Percentiles rank a stretch among this genome's conserved stretches.
phyloP scores from a whole-genome alignment of 2,113 vertebrate species.

The Tursiops truncatus region DNA sequence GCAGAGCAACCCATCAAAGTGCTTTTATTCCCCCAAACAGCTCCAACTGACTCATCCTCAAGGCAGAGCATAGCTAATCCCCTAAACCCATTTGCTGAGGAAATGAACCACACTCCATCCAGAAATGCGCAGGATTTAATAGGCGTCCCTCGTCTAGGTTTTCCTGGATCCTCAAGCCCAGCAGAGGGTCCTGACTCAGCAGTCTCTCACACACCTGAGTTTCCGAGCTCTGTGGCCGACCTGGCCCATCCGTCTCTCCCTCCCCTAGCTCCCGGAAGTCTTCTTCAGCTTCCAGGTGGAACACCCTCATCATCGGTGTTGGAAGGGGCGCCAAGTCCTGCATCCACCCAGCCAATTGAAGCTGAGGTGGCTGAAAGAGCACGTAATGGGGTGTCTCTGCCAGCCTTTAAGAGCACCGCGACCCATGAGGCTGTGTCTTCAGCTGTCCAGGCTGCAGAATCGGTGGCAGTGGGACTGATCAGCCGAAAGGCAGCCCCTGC shows the following conservation, averaged over 20 bases:
- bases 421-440: conserved; percentile 13
- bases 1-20: conserved; percentile 57
- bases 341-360: background rate
- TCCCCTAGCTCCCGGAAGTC: conserved; percentile 51
- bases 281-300: background rate
- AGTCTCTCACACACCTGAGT: background rate
- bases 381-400: background rate
- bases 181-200: background rate
- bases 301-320: background rate
- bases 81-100: conserved; percentile 7
- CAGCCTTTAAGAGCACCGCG: conserved; percentile 16
- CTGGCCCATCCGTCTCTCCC: background rate
- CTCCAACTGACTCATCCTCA: conserved; percentile 64
- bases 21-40: conserved; percentile 65
- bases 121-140: background rate
- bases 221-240: conserved; percentile 45
- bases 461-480: background rate
- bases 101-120: background rate
- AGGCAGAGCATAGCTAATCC: conserved; percentile 64
- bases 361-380: conserved; percentile 16
- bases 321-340: conserved; percentile 25
- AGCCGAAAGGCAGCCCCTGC: conserved; percentile 22
- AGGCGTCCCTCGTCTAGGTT: background rate
- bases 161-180: conserved; percentile 14
- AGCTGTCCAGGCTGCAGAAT: conserved; percentile 23